Conservation (phyloP, 2,797 vertebrate species). For the Eulemur mongoz region DNA sequence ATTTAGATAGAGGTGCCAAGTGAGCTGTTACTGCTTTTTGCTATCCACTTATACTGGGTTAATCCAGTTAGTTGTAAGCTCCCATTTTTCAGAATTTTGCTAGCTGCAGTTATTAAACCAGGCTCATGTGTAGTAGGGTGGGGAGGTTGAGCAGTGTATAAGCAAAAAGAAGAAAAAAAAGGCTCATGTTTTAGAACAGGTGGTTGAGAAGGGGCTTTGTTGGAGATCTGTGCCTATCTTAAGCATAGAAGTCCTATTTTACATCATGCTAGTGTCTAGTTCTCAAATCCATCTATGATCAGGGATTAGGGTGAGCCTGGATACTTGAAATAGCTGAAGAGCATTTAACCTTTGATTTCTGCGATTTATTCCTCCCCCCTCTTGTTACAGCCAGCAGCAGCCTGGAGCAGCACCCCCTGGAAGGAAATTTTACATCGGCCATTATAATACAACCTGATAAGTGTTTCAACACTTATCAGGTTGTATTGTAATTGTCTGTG, state of each 20-base stretch:
- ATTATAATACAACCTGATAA: constrained; percentile 64
- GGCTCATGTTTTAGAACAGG: not conserved
- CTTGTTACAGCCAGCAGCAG: constrained; percentile 32
- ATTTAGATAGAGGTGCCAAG: constrained; percentile 41
- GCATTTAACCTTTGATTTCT: constrained; percentile 46
- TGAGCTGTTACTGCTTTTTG: not conserved
- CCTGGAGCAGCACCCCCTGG: constrained; percentile 31
- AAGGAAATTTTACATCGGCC: constrained; percentile 59
- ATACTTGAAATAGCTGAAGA: constrained; percentile 25
- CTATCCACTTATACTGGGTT: not conserved
- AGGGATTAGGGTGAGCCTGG: not conserved
- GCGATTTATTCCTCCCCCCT: not conserved
- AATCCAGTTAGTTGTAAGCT: not conserved
- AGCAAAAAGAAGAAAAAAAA: not conserved
- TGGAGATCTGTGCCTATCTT: not conserved
- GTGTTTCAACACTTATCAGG: constrained; percentile 59
- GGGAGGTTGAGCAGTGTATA: not conserved
- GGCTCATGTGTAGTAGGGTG: not conserved
- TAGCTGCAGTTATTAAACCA: constrained; percentile 13
- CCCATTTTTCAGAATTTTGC: constrained; percentile 37
- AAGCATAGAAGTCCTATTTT: not conserved
- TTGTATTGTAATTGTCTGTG: constrained; percentile 67
- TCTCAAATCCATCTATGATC: not conserved
- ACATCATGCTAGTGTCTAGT: not conserved
- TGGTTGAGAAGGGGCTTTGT: not conserved